Conservation (phyloP, 2,113 vertebrate species). For the Thunnus maccoyii region DNA sequence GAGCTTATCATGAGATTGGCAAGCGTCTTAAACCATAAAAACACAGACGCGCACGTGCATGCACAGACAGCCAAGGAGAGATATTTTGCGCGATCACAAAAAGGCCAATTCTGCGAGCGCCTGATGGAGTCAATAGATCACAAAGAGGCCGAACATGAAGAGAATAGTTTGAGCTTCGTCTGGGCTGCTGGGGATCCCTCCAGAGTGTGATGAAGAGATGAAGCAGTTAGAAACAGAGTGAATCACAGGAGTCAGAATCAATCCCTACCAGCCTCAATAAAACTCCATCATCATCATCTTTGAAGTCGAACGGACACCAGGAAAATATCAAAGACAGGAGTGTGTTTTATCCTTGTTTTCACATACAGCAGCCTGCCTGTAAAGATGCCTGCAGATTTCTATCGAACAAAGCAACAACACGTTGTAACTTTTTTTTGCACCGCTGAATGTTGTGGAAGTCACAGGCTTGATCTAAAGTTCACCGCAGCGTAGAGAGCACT, state of each 20-base stretch:
- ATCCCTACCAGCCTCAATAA: constrained; percentile 18
- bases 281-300: constrained; percentile 34
- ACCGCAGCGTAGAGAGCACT: constrained; percentile 23
- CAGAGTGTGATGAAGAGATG: constrained; percentile 11
- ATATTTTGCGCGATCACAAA: background rate
- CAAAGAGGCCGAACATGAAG: constrained; percentile 27
- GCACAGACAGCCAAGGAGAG: background rate
- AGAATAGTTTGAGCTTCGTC: constrained; percentile 13
- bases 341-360: background rate
- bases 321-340: background rate
- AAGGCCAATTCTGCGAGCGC: background rate
- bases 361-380: background rate
- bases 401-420: background rate
- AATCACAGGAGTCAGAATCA: constrained; percentile 24
- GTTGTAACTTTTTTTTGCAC: constrained; percentile 15
- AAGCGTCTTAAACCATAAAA: too few species aligned
- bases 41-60: background rate
- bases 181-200: background rate
- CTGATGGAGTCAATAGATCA: constrained; percentile 21
- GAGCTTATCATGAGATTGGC: background rate
- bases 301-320: constrained; percentile 14
- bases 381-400: constrained; percentile 1
- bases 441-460: constrained; percentile 42
- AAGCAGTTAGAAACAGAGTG: background rate
- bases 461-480: constrained; percentile 55